Conservation (phyloP, 2,797 vertebrate genomes). For the Liasis olivaceus region DNA sequence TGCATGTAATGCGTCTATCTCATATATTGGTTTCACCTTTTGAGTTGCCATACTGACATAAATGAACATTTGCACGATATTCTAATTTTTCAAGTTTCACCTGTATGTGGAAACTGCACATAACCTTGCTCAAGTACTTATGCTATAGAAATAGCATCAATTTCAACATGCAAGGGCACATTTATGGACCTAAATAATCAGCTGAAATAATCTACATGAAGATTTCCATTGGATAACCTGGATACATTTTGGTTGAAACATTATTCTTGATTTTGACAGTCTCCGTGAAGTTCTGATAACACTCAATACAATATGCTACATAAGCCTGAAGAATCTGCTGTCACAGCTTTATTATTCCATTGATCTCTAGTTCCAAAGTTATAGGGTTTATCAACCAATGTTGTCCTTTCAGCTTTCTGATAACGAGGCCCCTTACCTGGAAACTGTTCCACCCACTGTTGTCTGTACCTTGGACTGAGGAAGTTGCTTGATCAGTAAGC, state of each 20-base stretch:
- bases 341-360: background rate
- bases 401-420: background rate
- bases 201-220: background rate
- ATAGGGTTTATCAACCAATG: background rate
- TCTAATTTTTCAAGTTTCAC: too few species aligned
- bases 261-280: background rate
- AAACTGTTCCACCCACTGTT: conserved; percentile 85
- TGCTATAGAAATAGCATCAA: background rate
- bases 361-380: background rate
- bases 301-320: background rate
- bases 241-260: background rate
- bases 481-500: conserved; percentile 83
- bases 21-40: too few species aligned
- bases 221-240: background rate
- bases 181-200: background rate
- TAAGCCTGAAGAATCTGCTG: background rate
- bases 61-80: too few species aligned
- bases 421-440: conserved; percentile 76
- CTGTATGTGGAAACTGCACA: background rate
- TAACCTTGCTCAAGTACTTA: too few species aligned
- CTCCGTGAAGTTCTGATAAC: background rate
- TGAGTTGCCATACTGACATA: too few species aligned
- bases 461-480: conserved; percentile 76
- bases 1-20: too few species aligned
- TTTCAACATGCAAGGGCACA: background rate